phyloP scores from a whole-genome alignment of 2,888 invertebrate genomes.

The Poecilobothrus nobilitatus region DNA sequence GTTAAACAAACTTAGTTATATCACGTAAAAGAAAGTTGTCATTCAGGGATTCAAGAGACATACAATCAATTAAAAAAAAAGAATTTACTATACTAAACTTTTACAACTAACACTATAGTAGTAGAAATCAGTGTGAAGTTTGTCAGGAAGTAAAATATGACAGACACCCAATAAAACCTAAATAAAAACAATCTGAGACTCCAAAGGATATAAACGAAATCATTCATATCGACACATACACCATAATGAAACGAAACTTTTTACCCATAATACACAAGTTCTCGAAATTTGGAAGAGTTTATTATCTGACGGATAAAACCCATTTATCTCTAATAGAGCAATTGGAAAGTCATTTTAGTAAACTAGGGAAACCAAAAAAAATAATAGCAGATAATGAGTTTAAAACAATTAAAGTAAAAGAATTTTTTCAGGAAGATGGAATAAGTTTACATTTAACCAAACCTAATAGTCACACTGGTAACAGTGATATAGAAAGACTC shows the following conservation, averaged over 20 bases:
- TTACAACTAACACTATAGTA: slow-evolving; percentile 9
- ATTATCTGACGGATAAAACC: too few species aligned
- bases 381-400: slow-evolving; percentile 20
- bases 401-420: slow-evolving; percentile 12
- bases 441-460: neutral
- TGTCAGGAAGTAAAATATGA: slow-evolving; percentile 21
- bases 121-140: slow-evolving; percentile 20
- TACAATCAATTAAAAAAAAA: slow-evolving; percentile 20
- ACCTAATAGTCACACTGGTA: slow-evolving; percentile 8
- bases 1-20: too few species aligned
- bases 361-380: slow-evolving; percentile 14
- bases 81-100: slow-evolving; percentile 20
- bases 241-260: slow-evolving; percentile 16
- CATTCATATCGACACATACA: slow-evolving; percentile 16
- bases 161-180: slow-evolving; percentile 19
- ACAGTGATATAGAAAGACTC: too few species aligned
- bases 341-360: slow-evolving; percentile 10
- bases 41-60: too few species aligned
- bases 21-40: too few species aligned
- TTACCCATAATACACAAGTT: slow-evolving; percentile 18
- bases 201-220: slow-evolving; percentile 15
- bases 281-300: slow-evolving; percentile 14
- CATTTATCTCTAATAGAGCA: too few species aligned
- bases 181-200: slow-evolving; percentile 17
- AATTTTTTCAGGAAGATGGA: neutral